Base-by-base conservation (phyloP, 1,140 invertebrate genomes). In the Drosophila repletoides region DNA sequence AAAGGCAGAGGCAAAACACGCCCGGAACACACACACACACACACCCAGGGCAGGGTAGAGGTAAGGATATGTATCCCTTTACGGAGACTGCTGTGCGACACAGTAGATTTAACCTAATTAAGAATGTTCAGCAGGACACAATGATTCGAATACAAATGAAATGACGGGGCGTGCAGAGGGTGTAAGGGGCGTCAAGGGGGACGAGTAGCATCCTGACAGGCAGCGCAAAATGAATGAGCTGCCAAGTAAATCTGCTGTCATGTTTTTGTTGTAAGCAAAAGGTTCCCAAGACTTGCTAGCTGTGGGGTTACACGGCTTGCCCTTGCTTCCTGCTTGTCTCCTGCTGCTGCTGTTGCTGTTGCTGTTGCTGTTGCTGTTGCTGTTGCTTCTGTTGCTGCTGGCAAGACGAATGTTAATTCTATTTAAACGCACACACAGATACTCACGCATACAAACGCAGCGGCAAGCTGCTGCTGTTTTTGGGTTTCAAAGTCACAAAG, bases 41-140 rank as follows among this genome's bases (percentile, higher is more conserved):
- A 66, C 71, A 46, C 55, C 53, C 52, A 52, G 38, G 22, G 22
- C 9, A 5, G 49, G 34, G 34, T 14, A 38, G 17, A 14, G 34
- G 22, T 10, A 53, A n/a, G 52, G 45, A 34, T 58, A 58, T 56
- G 52, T 48, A 63, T 73, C 59, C 70, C 41, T 49, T 64, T 15
- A 24, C 26, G 45, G 15, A 33, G 6, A 53, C 26, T 40, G 29
- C 45, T 28, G 59, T 71, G 67, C 55, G 64, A 73, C 71, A 84
- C 79, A 84, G 79, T 88, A 89, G 88, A 89, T 88, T 89, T 89
- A 89, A 89, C 88, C 88, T 89, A 89, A 89, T 89, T 89, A 89
- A 89, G 83, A 89, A 89, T 89, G 88, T 89, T 89, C 83, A 89
- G 80, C 88, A 89, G 88, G 88, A 89, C 88, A 75, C 75, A 74